Base-by-base conservation (phyloP, 2,113 vertebrate genomes). In the Gorsachius goisagi region DNA sequence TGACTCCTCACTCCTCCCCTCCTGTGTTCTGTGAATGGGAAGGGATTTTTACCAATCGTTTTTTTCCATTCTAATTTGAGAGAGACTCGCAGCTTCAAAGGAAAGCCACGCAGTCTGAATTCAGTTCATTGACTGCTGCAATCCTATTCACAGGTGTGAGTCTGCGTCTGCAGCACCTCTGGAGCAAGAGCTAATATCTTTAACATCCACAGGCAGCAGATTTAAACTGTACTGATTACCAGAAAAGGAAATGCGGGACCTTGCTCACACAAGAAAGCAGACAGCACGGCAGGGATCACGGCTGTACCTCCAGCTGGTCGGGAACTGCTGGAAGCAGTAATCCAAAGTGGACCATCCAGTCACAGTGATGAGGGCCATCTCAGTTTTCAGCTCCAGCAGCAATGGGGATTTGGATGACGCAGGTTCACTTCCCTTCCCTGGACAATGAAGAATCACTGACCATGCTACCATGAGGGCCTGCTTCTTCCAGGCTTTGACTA, bases 241-340 rank as follows among this genome's bases (percentile, higher is more conserved):
- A 80, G 41, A 60, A 66, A 28, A 76, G 20, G 35, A 85, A 53
- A 53, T 9, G 9, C 32, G 94, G n/a, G 55, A 79, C 52, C 22
- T 66, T 41, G 53, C 32, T 76, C 49, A 50, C 30, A 66, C 8
- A 41, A 85, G 26, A 85, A 77, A 76, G n/a, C 37, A 76, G 22
- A 68, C 5, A 50, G 30, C 20, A 22, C 0, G 3, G 73, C 28
- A 76, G 58, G 21, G 58, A 93, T 72, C 2, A 1, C 0, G 0
- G 37, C 15, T 71, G 80, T 59, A 44, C 6, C 52, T 59, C 12
- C 12, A 75, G 37, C 1, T 90, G 71, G n/a, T 37, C 7, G 9
- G 44, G 23, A 84, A 85, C 30, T 56, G 55, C 37, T 47, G 67
- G 23, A 93, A 88, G 66, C 33, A 58, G 55, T 24, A 82, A 69